A percentile compares a stretch with the other conserved stretches of the same genome.
phyloP scores from a whole-genome alignment of 1,140 invertebrate genomes.

The Venturia canescens region DNA sequence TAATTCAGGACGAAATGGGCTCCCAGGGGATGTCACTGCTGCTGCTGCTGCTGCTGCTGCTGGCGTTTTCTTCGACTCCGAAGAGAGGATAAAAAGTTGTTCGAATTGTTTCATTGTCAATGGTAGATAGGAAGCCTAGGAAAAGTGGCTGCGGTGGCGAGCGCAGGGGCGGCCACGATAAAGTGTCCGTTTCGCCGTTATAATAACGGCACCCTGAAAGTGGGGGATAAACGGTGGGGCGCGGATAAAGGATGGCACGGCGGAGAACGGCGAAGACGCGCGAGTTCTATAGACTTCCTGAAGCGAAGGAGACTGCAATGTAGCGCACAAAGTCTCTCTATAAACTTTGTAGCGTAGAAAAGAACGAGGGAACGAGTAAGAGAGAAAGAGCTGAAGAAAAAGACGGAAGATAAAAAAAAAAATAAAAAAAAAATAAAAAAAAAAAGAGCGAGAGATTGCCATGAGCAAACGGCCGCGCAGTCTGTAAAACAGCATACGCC shows the following conservation, averaged over 20 bases:
- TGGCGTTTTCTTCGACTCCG: too few relatives aligned
- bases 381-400: not conserved
- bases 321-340: slow-evolving; percentile 16
- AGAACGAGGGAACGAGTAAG: not conserved
- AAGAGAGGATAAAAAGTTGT: not conserved
- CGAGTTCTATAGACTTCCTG: slow-evolving; percentile 19
- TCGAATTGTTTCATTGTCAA: not conserved
- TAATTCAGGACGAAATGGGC: too few relatives aligned
- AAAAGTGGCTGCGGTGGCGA: not conserved
- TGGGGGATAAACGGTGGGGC: not conserved
- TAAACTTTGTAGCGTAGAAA: slow-evolving; percentile 25
- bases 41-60: too few relatives aligned
- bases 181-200: slow-evolving; percentile 21
- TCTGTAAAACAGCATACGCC: slow-evolving; percentile 61
- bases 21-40: too few relatives aligned
- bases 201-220: slow-evolving; percentile 24
- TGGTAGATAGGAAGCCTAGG: not conserved
- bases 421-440: slow-evolving; percentile 20
- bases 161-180: not conserved
- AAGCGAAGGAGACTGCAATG: slow-evolving; percentile 28
- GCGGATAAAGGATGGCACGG: slow-evolving; percentile 11
- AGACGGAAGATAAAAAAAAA: slow-evolving; percentile 13
- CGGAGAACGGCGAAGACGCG: not conserved
- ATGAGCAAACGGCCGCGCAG: slow-evolving; percentile 47
- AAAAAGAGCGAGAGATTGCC: slow-evolving; percentile 31